Conservation (phyloP, 2,113 vertebrate species). For the Pteruthius melanotis region DNA sequence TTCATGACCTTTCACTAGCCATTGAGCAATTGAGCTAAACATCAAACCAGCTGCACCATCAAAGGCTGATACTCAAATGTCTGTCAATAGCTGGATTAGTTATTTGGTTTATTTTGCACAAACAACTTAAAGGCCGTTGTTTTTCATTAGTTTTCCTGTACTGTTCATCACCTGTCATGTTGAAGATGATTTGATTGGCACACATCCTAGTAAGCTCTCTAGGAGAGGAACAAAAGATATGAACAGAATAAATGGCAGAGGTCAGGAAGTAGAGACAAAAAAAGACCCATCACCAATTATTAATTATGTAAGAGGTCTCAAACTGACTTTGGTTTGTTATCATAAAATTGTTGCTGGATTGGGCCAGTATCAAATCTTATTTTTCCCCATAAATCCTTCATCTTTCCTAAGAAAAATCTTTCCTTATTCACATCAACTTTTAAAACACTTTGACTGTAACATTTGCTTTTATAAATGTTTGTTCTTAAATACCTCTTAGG, state of each 20-base stretch:
- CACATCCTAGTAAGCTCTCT: neutral
- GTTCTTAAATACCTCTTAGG: neutral
- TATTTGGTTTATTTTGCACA: neutral
- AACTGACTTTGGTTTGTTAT: neutral
- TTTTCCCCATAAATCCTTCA: neutral
- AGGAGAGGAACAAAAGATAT: neutral
- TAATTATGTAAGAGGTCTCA: neutral
- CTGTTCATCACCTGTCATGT: neutral
- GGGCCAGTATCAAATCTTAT: rapidly evolving
- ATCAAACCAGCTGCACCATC: neutral
- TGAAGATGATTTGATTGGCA: neutral
- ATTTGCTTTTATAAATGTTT: neutral
- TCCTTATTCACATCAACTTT: neutral
- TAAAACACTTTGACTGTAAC: neutral
- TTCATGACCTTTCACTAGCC: constrained; percentile 35
- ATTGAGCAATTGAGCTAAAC: neutral
- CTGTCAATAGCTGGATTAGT: neutral
- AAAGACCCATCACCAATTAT: neutral
- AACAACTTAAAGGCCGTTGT: neutral
- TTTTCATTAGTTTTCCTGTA: constrained; percentile 1
- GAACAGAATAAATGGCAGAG: neutral
- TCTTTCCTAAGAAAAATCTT: neutral
- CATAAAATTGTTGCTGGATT: neutral
- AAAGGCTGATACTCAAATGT: constrained; percentile 1
- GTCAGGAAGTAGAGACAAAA: neutral